Evolutionary conservation across 92 coral and sea anemone genomes (phyloP).

Genomic region (Phenganax stokvisi): DNA sequence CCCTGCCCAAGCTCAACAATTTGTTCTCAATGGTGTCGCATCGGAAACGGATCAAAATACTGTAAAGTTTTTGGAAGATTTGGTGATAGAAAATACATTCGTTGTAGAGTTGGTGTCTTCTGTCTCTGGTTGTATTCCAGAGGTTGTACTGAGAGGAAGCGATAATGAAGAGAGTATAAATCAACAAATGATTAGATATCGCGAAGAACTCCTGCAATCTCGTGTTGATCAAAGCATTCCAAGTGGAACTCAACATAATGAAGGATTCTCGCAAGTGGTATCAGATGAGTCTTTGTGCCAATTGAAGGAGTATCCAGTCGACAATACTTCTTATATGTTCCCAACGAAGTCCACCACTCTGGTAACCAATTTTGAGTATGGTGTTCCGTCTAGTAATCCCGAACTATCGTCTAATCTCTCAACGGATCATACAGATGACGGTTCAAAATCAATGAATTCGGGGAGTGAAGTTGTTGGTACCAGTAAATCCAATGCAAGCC

Average conservation of each 20-base stretch:
- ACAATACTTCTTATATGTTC: not conserved
- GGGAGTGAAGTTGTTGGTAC: not conserved
- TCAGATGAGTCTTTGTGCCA: not conserved
- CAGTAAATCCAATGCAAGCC: not conserved
- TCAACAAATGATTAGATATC: not conserved
- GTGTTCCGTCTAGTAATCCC: not conserved
- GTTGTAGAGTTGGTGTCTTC: slow-evolving; percentile 20
- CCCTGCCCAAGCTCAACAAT: slow-evolving; percentile 47
- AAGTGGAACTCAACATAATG: not conserved
- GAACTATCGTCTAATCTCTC: too few relatives aligned
- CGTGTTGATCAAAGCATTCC: not conserved
- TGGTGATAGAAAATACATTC: slow-evolving; percentile 24
- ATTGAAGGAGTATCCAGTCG: not conserved
- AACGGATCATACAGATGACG: too few relatives aligned
- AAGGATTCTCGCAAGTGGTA: too few relatives aligned
- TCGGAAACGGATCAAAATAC: not conserved
- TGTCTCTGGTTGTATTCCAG: slow-evolving; percentile 4
- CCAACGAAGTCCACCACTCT: not conserved
- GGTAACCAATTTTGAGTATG: not conserved
- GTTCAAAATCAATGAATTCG: slow-evolving; percentile 10
- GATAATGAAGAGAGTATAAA: slow-evolving; percentile 1
- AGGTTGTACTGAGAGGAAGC: slow-evolving; percentile 21
- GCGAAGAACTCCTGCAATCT: not conserved
- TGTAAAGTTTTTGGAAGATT: not conserved
- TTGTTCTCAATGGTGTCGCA: slow-evolving; percentile 17